Conservation (phyloP, 1,140 invertebrate species). For the Zaprionus inermis region DNA sequence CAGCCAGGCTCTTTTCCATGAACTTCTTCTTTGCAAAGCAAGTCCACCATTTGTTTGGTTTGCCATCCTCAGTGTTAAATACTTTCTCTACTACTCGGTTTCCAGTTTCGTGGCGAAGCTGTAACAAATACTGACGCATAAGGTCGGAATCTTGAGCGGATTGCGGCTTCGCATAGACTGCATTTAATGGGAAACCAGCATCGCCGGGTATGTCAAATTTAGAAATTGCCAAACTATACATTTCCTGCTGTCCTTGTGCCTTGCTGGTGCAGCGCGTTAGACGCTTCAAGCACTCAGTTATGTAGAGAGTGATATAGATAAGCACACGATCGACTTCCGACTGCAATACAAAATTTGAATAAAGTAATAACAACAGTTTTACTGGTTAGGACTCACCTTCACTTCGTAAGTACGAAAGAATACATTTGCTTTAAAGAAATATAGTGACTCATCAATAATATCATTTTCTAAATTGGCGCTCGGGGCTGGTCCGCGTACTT, state of each 20-base stretch:
- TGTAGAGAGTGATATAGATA: conserved; percentile 99
- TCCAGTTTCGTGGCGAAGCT: conserved; percentile 98
- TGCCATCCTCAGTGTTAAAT: conserved; percentile 94
- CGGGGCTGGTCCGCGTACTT: conserved; percentile 93
- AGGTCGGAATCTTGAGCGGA: conserved; percentile 91
- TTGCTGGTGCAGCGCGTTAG: conserved; percentile 96
- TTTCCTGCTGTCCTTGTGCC: conserved; percentile 96
- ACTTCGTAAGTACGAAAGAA: conserved; percentile 99
- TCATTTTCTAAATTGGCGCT: conserved; percentile 90
- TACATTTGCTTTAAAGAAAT: conserved; percentile 99
- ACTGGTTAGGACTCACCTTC: conserved; percentile 87
- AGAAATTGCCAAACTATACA: conserved; percentile 97
- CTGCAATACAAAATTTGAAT: conserved; percentile 85
- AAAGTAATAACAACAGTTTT: neutral
- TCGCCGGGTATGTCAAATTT: conserved; percentile 99
- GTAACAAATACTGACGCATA: conserved; percentile 96
- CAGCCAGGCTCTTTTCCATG: conserved; percentile 97
- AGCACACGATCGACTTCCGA: conserved; percentile 97
- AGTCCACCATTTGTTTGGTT: conserved; percentile 99
- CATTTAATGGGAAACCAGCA: conserved; percentile 97
- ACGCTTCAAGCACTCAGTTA: conserved; percentile 98
- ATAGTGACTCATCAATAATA: conserved; percentile 98
- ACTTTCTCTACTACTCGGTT: conserved; percentile 95
- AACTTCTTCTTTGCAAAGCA: conserved; percentile 99
- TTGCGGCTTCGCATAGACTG: conserved; percentile 96